Conservation (phyloP, 2,888 invertebrate genomes). For the Chaitophorus viminalis region DNA sequence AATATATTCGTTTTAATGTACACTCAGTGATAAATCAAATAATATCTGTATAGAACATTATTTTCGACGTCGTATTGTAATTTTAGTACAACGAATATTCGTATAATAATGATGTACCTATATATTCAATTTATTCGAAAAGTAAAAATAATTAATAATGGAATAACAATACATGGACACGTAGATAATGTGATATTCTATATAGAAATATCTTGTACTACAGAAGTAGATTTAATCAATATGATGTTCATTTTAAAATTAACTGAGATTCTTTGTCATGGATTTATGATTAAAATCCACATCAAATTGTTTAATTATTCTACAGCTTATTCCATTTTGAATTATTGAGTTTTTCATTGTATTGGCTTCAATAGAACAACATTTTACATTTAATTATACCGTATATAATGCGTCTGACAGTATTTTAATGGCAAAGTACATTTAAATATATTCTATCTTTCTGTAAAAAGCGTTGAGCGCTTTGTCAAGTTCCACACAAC, state of each 20-base stretch:
- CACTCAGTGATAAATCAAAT: no score
- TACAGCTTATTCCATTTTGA: background rate
- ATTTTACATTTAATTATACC: conserved; percentile 2
- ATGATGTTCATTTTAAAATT: background rate
- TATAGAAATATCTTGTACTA: background rate
- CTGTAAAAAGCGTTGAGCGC: background rate
- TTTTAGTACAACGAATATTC: background rate
- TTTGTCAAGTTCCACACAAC: no score
- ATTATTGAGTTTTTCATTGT: background rate
- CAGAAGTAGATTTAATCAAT: background rate
- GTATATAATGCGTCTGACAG: background rate
- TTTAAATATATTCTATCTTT: background rate
- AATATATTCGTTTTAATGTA: no score
- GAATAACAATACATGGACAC: no score
- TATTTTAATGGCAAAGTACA: background rate
- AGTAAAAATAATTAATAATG: no score
- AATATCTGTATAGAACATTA: no score
- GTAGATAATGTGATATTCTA: background rate
- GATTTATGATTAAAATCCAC: background rate
- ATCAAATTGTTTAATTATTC: background rate
- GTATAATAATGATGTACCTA: no score
- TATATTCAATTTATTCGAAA: no score
- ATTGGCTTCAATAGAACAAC: background rate
- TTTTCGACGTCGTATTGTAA: no score
- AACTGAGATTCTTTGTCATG: background rate